phyloP scores from a whole-genome alignment of 2,113 vertebrate species.

The Miniopterus natalensis region DNA sequence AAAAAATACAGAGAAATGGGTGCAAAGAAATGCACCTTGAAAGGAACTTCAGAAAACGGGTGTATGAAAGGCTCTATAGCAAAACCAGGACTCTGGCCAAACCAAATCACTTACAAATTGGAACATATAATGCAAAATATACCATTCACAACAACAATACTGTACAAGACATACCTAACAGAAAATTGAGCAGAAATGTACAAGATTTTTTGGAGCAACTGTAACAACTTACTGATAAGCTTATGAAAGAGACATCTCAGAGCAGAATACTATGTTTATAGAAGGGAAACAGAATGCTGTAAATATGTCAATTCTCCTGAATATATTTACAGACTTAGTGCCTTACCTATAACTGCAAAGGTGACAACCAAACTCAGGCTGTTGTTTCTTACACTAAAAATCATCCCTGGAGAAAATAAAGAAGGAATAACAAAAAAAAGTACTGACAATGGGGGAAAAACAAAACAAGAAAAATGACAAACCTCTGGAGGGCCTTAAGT shows the following conservation, averaged over 20 bases:
- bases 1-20: background rate
- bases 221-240: background rate
- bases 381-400: background rate
- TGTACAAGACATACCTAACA: background rate
- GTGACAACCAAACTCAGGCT: background rate
- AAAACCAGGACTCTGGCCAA: background rate
- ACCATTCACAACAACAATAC: background rate
- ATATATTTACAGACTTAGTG: background rate
- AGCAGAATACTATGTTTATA: background rate
- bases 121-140: background rate
- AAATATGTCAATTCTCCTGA: background rate
- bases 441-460: background rate
- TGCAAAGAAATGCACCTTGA: background rate
- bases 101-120: background rate
- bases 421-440: background rate
- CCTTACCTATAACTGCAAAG: background rate
- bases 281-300: background rate
- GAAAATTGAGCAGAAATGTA: background rate
- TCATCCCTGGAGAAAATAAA: background rate
- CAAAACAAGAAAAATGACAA: background rate
- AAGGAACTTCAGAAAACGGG: background rate
- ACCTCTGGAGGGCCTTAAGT: too few relatives aligned
- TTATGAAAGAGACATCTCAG: background rate
- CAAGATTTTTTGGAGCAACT: background rate
- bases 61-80: background rate